Conservation (phyloP, 2,888 invertebrate genomes). For the Petrophora chlorosata region DNA sequence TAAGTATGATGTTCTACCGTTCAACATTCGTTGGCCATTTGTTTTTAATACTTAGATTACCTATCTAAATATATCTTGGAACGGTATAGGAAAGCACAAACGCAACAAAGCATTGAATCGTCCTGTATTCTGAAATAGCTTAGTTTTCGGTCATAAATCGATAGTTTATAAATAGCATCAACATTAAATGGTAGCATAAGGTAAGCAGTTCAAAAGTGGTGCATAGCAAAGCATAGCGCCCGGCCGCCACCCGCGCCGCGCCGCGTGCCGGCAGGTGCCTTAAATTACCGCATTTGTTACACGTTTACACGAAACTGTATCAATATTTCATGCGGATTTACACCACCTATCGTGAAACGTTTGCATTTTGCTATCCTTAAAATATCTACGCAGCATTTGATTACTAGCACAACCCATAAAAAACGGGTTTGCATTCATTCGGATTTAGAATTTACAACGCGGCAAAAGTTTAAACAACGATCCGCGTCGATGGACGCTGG, state of each 20-base stretch:
- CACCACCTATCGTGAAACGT: constrained; percentile 73
- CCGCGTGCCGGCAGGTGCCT: constrained; percentile 75
- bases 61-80: too few species aligned
- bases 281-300: constrained; percentile 84
- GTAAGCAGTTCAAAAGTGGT: constrained; percentile 74
- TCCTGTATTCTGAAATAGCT: not conserved
- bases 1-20: too few species aligned
- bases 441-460: constrained; percentile 19
- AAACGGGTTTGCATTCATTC: constrained; percentile 7
- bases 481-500: constrained; percentile 9
- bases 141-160: constrained; percentile 23
- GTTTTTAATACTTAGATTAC: too few species aligned
- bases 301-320: constrained; percentile 84
- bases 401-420: constrained; percentile 32
- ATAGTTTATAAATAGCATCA: constrained; percentile 48
- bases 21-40: too few species aligned
- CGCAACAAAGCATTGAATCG: not conserved
- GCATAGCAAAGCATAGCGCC: constrained; percentile 60
- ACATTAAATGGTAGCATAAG: constrained; percentile 57
- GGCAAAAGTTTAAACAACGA: constrained; percentile 9
- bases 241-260: constrained; percentile 53
- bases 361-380: constrained; percentile 75
- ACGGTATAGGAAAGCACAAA: too few species aligned
- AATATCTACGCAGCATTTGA: constrained; percentile 50
- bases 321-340: constrained; percentile 84